phyloP scores from a whole-genome alignment of 2,113 vertebrate species.

The Lota lota region DNA sequence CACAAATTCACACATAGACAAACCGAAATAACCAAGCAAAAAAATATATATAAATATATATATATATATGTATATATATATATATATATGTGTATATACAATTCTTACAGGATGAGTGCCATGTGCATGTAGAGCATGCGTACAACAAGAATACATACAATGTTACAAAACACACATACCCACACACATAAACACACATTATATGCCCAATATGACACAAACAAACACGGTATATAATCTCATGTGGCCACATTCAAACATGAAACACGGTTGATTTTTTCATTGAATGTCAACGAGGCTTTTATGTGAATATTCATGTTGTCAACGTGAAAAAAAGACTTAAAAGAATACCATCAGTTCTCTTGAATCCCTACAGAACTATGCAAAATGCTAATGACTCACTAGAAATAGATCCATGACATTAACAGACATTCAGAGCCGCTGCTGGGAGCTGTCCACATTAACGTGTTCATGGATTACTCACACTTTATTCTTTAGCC shows the following conservation, averaged over 20 bases:
- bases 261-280: conserved; percentile 18
- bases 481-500: conserved; percentile 58
- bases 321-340: conserved; percentile 40
- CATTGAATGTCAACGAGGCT: conserved; percentile 44
- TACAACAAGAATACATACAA: too few relatives aligned
- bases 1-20: too few relatives aligned
- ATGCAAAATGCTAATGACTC: conserved; percentile 53
- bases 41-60: too few relatives aligned
- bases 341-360: conserved; percentile 32
- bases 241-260: background rate
- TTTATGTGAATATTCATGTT: conserved; percentile 57
- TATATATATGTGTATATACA: too few relatives aligned
- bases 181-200: background rate
- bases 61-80: too few relatives aligned
- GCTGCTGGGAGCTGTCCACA: conserved; percentile 43
- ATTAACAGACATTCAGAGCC: conserved; percentile 45
- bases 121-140: too few relatives aligned
- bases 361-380: conserved; percentile 36
- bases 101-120: too few relatives aligned
- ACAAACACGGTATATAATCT: background rate
- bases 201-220: background rate
- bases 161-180: background rate
- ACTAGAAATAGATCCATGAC: conserved; percentile 56
- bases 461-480: conserved; percentile 46
- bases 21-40: too few relatives aligned